Evolutionary conservation across 2,113 vertebrate species (phyloP).

Genomic region (Nansenia antarctica): DNA sequence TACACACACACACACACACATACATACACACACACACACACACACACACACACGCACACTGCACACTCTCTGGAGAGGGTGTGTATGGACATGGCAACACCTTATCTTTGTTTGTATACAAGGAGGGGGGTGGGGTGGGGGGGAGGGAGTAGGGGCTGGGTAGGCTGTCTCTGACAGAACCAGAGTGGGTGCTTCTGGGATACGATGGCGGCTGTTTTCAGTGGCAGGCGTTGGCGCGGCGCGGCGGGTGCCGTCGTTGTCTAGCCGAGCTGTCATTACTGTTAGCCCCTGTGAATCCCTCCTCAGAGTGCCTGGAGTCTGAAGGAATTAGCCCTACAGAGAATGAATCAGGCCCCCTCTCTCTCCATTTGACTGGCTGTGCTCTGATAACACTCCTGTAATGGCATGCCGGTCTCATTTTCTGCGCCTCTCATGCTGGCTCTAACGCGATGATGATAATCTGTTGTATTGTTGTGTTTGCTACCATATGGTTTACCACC

Average conservation of each 20-base stretch:
- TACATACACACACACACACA: conserved; percentile 17
- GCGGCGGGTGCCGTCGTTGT: background rate
- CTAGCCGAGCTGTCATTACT: background rate
- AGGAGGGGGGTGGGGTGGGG: background rate
- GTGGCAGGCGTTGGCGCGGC: background rate
- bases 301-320: background rate
- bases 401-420: background rate
- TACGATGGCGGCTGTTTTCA: background rate
- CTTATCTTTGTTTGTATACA: background rate
- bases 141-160: background rate
- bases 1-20: conserved; percentile 14
- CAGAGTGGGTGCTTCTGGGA: background rate
- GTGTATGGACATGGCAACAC: background rate
- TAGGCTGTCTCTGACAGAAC: background rate
- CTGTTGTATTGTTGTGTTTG: background rate
- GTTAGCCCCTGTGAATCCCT: background rate
- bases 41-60: conserved; percentile 18
- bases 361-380: background rate
- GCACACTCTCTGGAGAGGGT: background rate
- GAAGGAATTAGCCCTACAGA: background rate
- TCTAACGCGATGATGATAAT: background rate
- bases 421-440: background rate
- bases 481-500: background rate
- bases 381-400: background rate
- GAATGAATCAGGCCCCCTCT: background rate